A percentile compares a stretch with the other conserved stretches of the same genome.
These are phyloP conservation scores for Halichondria panicea DNA, from an alignment of 37 sponge, comb jelly and placozoan species.

Conservation along the genomic window DNA sequence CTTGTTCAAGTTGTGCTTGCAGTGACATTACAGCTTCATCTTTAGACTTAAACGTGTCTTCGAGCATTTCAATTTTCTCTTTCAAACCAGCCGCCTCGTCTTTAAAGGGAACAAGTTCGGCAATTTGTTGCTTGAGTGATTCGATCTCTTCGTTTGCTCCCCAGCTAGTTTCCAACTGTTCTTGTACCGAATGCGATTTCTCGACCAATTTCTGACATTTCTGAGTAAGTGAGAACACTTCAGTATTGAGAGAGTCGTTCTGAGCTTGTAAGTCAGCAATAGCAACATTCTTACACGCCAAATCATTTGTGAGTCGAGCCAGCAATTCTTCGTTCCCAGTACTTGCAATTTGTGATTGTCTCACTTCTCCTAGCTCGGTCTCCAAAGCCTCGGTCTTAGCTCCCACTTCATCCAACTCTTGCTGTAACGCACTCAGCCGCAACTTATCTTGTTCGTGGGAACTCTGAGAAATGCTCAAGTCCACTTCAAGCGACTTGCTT, in stretches of 20 bases:
- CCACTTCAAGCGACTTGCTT: slow-evolving; percentile 24
- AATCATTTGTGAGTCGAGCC: not conserved
- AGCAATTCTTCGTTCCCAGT: not conserved
- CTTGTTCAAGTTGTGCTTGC: not conserved
- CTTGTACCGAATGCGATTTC: slow-evolving; percentile 9
- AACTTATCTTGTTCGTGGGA: slow-evolving; percentile 5
- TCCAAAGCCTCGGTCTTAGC: slow-evolving; percentile 13
- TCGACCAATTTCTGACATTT: slow-evolving; percentile 5
- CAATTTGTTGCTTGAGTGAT: slow-evolving; percentile 15
- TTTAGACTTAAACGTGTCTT: not conserved
- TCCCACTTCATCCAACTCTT: slow-evolving; percentile 3
- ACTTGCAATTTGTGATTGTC: not conserved
- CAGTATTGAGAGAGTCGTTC: slow-evolving; percentile 32
- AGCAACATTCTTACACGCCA: slow-evolving; percentile 29
- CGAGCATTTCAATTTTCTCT: slow-evolving; percentile 2
- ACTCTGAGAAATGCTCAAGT: slow-evolving; percentile 36
- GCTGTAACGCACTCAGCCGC: not conserved
- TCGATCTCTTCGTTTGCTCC: slow-evolving; percentile 24
- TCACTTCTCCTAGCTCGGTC: not conserved
- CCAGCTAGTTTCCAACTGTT: slow-evolving; percentile 21
- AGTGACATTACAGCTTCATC: not conserved
- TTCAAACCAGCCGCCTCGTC: not conserved
- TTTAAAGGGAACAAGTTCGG: not conserved
- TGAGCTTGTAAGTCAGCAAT: slow-evolving; percentile 24
- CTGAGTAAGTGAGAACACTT: slow-evolving; percentile 21